Base-by-base conservation (phyloP, 1,140 invertebrate species). In the Nixonia krombeini region DNA sequence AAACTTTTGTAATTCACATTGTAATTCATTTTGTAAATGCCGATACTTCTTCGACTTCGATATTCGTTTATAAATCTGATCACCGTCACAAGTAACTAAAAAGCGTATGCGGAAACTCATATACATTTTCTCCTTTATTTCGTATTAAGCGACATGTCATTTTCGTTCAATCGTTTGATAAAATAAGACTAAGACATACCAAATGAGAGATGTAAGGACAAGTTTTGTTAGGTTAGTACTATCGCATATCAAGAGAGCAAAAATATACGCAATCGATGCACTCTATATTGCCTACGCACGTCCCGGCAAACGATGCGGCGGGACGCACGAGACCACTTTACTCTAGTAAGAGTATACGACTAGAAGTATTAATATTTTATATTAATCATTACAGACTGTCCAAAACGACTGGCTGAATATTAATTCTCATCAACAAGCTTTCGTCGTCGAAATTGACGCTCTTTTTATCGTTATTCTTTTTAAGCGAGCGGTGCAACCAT, bases 351-450 rank as follows among this genome's bases (percentile, higher is more conserved):
- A 79, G 82, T 84, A 84, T 83, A 84, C 81, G 82, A 84, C 80
- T 84, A 84, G 81, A 83, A 84, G 82, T 84, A 84, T 84, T 84
- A 83, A 81, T 82, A 82, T 80, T 78, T 82, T 83, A 81, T 75
- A 76, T 81, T 82, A 78, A 82, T 78, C 57, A 59, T 74, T 70
- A 75, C 78, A 78, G 73, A 81, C 76, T 75, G 73, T 79, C 72
- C 71, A 70, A 71, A 80, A 79, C 77, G 77, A 76, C 79, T 81
- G 80, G 82, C 77, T 79, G 81, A 72, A 72, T 59, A 58, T 58
- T 55, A 63, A 67, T n/a, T 65, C 55, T 58, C 59, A 67, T 67
- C 52, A 62, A 56, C 56, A 31, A 28, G 41, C 37, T 41, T 76
- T 73, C 69, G n/a, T n/a, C n/a, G n/a, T 78, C 64, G 52, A 75